Conservation (phyloP, 2,888 invertebrate species). For the Drosophila basisetae region DNA sequence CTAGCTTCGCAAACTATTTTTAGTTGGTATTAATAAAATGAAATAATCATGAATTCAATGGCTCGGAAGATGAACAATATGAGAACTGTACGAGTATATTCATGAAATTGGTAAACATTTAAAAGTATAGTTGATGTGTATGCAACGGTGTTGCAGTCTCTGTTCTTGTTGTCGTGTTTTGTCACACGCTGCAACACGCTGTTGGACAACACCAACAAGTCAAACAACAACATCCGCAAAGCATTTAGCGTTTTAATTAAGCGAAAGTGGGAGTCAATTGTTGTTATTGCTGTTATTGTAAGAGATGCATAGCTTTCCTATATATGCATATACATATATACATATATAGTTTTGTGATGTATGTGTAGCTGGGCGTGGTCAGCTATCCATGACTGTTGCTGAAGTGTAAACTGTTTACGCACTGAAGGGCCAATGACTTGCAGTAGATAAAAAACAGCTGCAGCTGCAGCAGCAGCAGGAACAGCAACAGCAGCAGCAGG, state of each 20-base stretch:
- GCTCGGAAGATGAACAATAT: background rate
- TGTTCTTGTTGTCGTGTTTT: conserved; percentile 19
- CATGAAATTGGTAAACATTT: conserved; percentile 8
- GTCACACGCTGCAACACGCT: conserved; percentile 24
- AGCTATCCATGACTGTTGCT: conserved; percentile 49
- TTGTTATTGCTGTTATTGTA: conserved; percentile 34
- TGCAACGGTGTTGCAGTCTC: conserved; percentile 22
- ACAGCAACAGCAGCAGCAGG: background rate
- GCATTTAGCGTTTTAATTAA: conserved; percentile 77
- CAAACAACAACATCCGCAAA: conserved; percentile 55
- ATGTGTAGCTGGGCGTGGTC: conserved; percentile 38
- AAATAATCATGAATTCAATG: conserved; percentile 8
- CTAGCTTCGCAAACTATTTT: background rate
- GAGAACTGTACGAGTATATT: conserved; percentile 23
- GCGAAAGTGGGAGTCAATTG: conserved; percentile 64
- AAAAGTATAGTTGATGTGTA: conserved; percentile 13
- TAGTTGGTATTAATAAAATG: background rate
- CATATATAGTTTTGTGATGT: background rate
- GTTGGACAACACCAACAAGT: conserved; percentile 8
- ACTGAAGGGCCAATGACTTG: conserved; percentile 69
- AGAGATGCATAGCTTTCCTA: conserved; percentile 11
- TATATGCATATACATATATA: background rate
- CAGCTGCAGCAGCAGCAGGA: background rate
- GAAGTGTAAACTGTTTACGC: conserved; percentile 66
- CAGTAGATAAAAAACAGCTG: conserved; percentile 33